Conservation (phyloP, 1,140 invertebrate species). For the Elymnias hypermnestra region DNA sequence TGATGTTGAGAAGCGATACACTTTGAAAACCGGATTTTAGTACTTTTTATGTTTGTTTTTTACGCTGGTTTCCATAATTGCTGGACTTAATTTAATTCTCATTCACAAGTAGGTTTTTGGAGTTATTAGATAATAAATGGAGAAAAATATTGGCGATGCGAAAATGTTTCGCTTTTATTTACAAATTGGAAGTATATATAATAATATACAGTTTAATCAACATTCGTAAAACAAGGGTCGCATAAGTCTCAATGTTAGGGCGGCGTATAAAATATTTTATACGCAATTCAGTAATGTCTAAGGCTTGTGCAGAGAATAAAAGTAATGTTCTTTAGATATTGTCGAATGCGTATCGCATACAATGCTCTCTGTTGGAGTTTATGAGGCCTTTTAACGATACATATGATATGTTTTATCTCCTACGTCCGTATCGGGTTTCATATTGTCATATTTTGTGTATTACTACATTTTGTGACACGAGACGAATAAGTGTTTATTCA, state of each 20-base stretch:
- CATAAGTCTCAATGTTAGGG: constrained; percentile 10
- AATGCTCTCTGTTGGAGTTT: constrained; percentile 27
- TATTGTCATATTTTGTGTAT: constrained; percentile 33
- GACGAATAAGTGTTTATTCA: too few relatives aligned
- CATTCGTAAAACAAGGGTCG: not conserved
- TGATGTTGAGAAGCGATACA: too few relatives aligned
- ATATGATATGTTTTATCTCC: constrained; percentile 42
- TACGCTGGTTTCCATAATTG: too few relatives aligned
- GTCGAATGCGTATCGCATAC: constrained; percentile 30
- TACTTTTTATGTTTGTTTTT: too few relatives aligned
- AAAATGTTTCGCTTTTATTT: too few relatives aligned
- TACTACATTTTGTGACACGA: constrained; percentile 1
- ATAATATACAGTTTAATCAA: too few relatives aligned
- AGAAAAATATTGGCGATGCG: too few relatives aligned
- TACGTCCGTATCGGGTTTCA: constrained; percentile 34
- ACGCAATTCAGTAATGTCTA: constrained; percentile 8
- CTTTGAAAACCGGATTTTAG: too few relatives aligned
- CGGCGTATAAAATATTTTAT: constrained; percentile 13
- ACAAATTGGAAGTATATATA: too few relatives aligned
- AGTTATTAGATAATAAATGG: too few relatives aligned
- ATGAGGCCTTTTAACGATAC: constrained; percentile 37
- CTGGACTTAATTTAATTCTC: too few relatives aligned
- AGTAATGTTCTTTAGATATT: constrained; percentile 33
- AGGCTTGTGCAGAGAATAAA: constrained; percentile 31
- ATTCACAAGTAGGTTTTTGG: too few relatives aligned